These are phyloP conservation scores for Penaeus japonicus DNA, from an alignment of 1,140 invertebrate genomes.

Conservation along the genomic window DNA sequence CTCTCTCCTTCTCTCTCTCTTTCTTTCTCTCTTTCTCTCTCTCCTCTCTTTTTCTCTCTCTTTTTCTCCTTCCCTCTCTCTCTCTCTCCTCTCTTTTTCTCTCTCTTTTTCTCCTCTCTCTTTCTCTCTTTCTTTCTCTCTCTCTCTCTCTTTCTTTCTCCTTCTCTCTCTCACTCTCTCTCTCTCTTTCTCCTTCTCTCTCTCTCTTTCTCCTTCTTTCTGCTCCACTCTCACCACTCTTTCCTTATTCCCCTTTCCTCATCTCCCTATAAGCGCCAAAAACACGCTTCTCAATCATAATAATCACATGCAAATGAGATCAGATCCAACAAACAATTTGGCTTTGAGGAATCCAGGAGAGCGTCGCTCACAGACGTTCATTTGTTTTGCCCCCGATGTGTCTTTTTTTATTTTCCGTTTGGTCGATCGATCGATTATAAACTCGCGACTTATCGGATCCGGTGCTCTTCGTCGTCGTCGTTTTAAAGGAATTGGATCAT, in stretches of 20 bases:
- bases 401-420: too few species aligned
- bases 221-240: neutral
- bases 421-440: too few species aligned
- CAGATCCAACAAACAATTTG: conserved; percentile 30
- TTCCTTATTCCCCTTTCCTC: neutral
- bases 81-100: neutral
- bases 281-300: conserved; percentile 38
- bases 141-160: neutral
- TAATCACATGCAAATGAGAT: conserved; percentile 40
- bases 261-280: conserved; percentile 21
- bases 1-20: neutral
- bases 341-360: neutral
- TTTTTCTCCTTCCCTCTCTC: neutral
- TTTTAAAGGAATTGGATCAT: too few species aligned
- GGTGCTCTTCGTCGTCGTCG: too few species aligned
- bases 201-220: neutral
- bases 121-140: neutral
- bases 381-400: conserved; percentile 12
- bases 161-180: neutral
- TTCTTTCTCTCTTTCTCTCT: neutral
- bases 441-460: too few species aligned
- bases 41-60: neutral
- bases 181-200: neutral
- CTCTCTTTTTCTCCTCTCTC: neutral
- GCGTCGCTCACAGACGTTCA: conserved; percentile 5